Percentiles rank a stretch among this genome's conserved stretches.
These are phyloP conservation scores for Brachyopa scutellaris DNA, from an alignment of 2,888 invertebrate genomes.

Conservation along the genomic window DNA sequence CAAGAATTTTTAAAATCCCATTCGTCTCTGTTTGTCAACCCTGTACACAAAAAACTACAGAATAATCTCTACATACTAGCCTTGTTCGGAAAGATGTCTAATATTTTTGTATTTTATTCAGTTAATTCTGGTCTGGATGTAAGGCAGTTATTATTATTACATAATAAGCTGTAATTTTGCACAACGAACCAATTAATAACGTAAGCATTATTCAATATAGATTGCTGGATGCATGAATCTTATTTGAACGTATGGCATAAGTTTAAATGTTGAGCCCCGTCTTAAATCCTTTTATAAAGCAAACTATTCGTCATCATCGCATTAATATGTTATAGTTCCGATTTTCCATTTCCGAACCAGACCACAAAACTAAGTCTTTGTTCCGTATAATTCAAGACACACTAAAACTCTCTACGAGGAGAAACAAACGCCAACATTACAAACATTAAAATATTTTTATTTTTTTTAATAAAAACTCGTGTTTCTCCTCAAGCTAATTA, in stretches of 20 bases:
- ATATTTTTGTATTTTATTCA: conserved; percentile 9
- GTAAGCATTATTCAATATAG: neutral
- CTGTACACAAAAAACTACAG: conserved; percentile 52
- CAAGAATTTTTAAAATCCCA: conserved; percentile 20
- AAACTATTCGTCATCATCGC: neutral
- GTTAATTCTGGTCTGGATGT: conserved; percentile 49
- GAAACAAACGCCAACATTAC: conserved; percentile 56
- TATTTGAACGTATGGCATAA: neutral
- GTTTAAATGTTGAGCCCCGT: neutral
- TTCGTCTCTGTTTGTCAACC: neutral
- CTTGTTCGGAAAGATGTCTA: conserved; percentile 51
- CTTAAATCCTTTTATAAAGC: neutral
- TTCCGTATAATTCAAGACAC: conserved; percentile 38
- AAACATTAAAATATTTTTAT: conserved; percentile 15
- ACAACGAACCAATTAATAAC: conserved; percentile 14
- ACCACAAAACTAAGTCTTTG: conserved; percentile 46
- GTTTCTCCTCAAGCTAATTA: conserved; percentile 60
- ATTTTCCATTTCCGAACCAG: conserved; percentile 48
- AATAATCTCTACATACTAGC: conserved; percentile 37
- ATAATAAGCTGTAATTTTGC: conserved; percentile 17
- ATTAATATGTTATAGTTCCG: too few species aligned
- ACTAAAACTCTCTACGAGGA: conserved; percentile 54
- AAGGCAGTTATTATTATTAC: conserved; percentile 55
- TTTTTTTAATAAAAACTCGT: conserved; percentile 25
- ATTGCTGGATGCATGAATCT: neutral